phyloP scores from a whole-genome alignment of 37 sponge, comb jelly and placozoan species.

The Ephydatia muelleri region DNA sequence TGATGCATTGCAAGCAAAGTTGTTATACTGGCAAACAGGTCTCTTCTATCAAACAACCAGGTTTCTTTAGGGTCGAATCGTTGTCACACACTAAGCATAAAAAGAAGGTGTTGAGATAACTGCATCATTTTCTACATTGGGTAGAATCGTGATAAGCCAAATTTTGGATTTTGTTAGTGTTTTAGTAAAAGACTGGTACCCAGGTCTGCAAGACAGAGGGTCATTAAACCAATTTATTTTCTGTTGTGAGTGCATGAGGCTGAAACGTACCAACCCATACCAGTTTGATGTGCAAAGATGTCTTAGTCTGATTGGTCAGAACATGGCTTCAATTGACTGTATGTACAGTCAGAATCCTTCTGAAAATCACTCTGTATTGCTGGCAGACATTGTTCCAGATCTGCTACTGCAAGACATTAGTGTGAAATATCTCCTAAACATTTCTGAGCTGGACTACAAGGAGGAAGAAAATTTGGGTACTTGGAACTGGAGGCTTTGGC shows the following conservation, averaged over 20 bases:
- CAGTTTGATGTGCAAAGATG: constrained; percentile 48
- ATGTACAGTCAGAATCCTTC: constrained; percentile 17
- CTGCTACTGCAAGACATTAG: constrained; percentile 82
- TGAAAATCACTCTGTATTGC: constrained; percentile 46
- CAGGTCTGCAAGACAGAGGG: constrained; percentile 50
- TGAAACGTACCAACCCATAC: constrained; percentile 20
- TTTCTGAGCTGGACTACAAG: constrained; percentile 54
- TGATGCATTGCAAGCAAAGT: constrained; percentile 11
- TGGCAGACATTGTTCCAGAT: constrained; percentile 84
- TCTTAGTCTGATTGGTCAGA: constrained; percentile 25
- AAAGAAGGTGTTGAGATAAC: constrained; percentile 64
- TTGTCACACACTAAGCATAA: constrained; percentile 23
- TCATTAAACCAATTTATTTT: constrained; percentile 53
- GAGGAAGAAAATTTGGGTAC: constrained; percentile 59
- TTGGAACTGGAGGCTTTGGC: constrained; percentile 91
- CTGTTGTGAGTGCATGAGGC: constrained; percentile 72
- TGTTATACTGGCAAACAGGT: constrained; percentile 72
- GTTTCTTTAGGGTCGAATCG: constrained; percentile 64
- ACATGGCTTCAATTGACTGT: constrained; percentile 50
- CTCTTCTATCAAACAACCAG: constrained; percentile 44
- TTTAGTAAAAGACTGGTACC: constrained; percentile 84
- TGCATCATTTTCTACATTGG: constrained; percentile 38
- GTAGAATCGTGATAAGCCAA: constrained; percentile 70
- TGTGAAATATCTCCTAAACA: constrained; percentile 56
- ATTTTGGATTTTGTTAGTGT: constrained; percentile 67